These are phyloP conservation scores for Microtus pennsylvanicus DNA, from an alignment of 2,113 vertebrate species.

Conservation along the genomic window DNA sequence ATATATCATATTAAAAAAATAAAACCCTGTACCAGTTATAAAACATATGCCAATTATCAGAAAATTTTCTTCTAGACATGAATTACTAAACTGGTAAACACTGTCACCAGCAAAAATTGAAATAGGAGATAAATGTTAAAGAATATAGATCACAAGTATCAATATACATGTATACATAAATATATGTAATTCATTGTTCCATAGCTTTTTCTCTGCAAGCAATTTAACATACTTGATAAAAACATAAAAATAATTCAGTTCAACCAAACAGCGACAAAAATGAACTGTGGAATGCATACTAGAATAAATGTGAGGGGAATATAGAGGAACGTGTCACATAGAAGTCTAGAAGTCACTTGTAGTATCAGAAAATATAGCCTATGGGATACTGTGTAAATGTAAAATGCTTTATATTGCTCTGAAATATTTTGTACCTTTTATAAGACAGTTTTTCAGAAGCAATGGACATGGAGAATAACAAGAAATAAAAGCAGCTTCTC, in stretches of 20 bases:
- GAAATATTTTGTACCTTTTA: slow-evolving; percentile 12
- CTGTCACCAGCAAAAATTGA: slow-evolving; percentile 1
- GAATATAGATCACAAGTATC: not conserved
- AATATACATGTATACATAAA: not conserved
- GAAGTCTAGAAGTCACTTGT: not conserved
- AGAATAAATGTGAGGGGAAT: not conserved
- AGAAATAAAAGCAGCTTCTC: not conserved
- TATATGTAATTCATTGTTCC: not conserved
- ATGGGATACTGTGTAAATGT: not conserved
- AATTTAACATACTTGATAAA: slow-evolving; percentile 37
- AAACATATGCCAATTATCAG: not conserved
- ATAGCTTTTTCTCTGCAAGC: slow-evolving; percentile 11
- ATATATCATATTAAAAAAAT: not conserved
- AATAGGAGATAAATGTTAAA: slow-evolving; percentile 23
- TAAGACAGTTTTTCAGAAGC: not conserved
- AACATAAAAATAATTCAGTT: not conserved
- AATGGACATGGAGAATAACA: not conserved
- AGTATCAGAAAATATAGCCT: not conserved
- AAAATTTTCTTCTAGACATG: not conserved
- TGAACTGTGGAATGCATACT: not conserved
- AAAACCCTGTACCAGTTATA: not conserved
- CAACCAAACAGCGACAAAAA: not conserved
- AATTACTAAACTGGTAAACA: not conserved
- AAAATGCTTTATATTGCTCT: not conserved
- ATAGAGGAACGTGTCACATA: not conserved